Evolutionary conservation across 2,888 invertebrate genomes (phyloP).

Genomic region (Bursaphelenchus okinawaensis): DNA sequence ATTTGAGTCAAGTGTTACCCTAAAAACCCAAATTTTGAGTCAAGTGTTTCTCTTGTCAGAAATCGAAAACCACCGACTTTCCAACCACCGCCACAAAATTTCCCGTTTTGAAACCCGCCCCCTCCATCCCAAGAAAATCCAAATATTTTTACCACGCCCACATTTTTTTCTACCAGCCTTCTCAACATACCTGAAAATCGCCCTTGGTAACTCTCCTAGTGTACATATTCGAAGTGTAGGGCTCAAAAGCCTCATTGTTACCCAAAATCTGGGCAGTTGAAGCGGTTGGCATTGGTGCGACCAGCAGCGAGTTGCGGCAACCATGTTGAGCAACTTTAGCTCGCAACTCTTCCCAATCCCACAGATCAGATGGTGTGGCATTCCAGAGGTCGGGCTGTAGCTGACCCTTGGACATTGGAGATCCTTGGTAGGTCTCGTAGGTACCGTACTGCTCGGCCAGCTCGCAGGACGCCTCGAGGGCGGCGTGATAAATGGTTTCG

Average conservation of each 20-base stretch:
- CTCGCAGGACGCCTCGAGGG: slow-evolving; percentile 89
- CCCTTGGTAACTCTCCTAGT: slow-evolving; percentile 86
- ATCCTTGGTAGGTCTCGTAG: slow-evolving; percentile 84
- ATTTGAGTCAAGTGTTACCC: no score
- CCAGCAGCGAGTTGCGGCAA: slow-evolving; percentile 80
- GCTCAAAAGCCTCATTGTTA: slow-evolving; percentile 95
- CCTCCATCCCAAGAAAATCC: no score
- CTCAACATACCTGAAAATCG: slow-evolving; percentile 47
- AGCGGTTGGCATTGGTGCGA: slow-evolving; percentile 98
- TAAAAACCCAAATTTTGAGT: slow-evolving; percentile 6
- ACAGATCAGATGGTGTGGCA: slow-evolving; percentile 68
- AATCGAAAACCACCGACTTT: not conserved
- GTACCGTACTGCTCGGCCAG: slow-evolving; percentile 76
- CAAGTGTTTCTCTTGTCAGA: no score
- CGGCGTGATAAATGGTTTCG: slow-evolving; percentile 94
- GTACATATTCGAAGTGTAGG: slow-evolving; percentile 95
- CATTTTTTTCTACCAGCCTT: no score
- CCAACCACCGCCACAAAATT: no score
- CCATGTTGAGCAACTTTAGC: slow-evolving; percentile 80
- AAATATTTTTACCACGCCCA: not conserved
- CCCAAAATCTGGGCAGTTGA: slow-evolving; percentile 98
- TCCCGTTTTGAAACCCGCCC: no score
- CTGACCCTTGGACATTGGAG: slow-evolving; percentile 87
- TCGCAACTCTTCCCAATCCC: slow-evolving; percentile 79
- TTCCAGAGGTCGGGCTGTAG: slow-evolving; percentile 96